These are phyloP conservation scores for Xestia rhomboidea DNA, from an alignment of 2,888 invertebrate genomes.

Conservation along the genomic window DNA sequence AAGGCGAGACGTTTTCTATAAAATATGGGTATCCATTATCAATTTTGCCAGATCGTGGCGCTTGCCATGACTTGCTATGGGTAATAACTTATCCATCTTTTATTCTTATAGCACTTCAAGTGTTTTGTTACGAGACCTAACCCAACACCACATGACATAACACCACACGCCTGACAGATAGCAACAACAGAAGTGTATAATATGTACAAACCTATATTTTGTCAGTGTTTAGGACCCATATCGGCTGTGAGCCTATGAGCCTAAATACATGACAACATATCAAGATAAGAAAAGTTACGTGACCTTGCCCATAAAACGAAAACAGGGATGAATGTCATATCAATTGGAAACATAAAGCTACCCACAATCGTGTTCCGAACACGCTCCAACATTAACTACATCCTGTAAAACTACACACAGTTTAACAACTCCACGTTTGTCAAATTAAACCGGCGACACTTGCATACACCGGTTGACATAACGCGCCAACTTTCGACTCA, in stretches of 20 bases:
- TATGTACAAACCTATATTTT: background rate
- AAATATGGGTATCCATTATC: slow-evolving; percentile 6
- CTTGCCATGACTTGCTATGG: background rate
- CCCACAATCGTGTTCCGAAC: background rate
- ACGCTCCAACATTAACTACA: background rate
- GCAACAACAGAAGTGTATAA: background rate
- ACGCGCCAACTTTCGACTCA: slow-evolving; percentile 54
- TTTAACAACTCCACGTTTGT: slow-evolving; percentile 44
- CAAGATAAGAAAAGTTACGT: background rate
- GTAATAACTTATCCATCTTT: background rate
- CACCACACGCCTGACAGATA: background rate
- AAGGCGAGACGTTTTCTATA: background rate
- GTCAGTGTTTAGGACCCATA: background rate
- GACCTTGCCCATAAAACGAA: background rate
- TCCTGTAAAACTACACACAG: slow-evolving; percentile 43
- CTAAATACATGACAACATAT: background rate
- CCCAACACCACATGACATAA: background rate
- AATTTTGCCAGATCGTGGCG: background rate
- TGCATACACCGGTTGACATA: slow-evolving; percentile 62
- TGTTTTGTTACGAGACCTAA: background rate
- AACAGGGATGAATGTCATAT: background rate
- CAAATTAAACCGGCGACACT: slow-evolving; percentile 58
- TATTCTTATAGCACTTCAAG: background rate
- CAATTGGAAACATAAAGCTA: background rate
- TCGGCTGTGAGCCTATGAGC: background rate